Conservation (phyloP, 2,797 vertebrate species). For the Yasuhikotakia modesta region DNA sequence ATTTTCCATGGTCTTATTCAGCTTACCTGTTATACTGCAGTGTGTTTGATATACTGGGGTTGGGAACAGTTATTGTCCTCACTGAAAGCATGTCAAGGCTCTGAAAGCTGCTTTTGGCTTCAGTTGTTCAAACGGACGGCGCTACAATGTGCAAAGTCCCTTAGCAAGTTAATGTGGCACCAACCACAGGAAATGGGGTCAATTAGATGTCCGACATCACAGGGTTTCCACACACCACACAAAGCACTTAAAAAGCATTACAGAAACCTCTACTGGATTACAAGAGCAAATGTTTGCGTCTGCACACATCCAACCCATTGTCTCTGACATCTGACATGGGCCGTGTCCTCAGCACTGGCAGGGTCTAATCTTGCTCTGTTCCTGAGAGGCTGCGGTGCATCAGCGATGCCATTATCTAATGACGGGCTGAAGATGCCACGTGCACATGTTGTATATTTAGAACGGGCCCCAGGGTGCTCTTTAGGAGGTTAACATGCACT, state of each 20-base stretch:
- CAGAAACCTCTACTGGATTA: conserved; percentile 50
- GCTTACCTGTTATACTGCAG: neutral
- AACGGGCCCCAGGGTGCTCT: conserved; percentile 49
- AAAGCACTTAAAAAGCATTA: conserved; percentile 44
- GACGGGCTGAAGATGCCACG: conserved; percentile 10
- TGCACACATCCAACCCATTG: conserved; percentile 20
- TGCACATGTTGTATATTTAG: conserved; percentile 43
- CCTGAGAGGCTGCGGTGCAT: neutral
- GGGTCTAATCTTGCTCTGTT: conserved; percentile 24
- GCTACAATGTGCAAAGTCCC: conserved; percentile 9
- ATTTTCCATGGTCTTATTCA: neutral
- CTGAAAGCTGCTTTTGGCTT: neutral
- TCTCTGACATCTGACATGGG: conserved; percentile 50
- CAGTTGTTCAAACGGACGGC: neutral
- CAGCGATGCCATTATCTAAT: conserved; percentile 47
- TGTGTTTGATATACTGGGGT: neutral
- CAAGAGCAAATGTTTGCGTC: conserved; percentile 47
- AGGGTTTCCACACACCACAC: conserved; percentile 2
- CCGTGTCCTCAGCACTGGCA: conserved; percentile 36
- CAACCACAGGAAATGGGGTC: conserved; percentile 29
- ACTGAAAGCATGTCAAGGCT: neutral
- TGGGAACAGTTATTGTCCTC: neutral
- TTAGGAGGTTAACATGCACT: conserved; percentile 57
- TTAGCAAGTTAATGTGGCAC: conserved; percentile 18
- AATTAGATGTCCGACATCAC: conserved; percentile 39